Conservation (phyloP, 2,888 invertebrate species). For the Crematogaster levior region DNA sequence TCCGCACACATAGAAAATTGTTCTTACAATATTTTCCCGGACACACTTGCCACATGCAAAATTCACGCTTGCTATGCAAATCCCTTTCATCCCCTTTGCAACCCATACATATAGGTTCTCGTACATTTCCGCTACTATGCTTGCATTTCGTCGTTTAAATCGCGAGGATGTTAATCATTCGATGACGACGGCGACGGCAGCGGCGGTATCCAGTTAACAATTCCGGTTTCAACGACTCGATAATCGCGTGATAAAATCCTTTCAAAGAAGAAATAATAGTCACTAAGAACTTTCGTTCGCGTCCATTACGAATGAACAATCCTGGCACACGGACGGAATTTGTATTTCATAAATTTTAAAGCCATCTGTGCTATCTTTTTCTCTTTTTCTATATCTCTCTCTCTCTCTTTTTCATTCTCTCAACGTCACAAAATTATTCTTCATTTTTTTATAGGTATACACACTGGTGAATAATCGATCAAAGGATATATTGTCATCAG, state of each 20-base stretch:
- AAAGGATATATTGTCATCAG: neutral
- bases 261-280: constrained; percentile 55
- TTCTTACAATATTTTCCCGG: constrained; percentile 51
- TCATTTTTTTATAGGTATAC: neutral
- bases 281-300: constrained; percentile 50
- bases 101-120: neutral
- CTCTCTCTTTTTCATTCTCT: neutral
- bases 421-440: constrained; percentile 7
- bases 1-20: constrained; percentile 31
- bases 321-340: constrained; percentile 33
- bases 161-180: constrained; percentile 48
- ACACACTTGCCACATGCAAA: constrained; percentile 50
- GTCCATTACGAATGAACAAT: constrained; percentile 33
- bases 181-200: neutral
- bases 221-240: constrained; percentile 44
- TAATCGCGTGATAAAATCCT: constrained; percentile 45
- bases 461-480: neutral
- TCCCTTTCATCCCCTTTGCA: constrained; percentile 47
- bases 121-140: neutral
- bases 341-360: constrained; percentile 59
- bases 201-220: constrained; percentile 30
- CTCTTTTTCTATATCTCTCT: neutral
- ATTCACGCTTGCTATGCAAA: constrained; percentile 53
- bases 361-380: neutral
- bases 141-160: constrained; percentile 43